Percentiles rank a stretch among this genome's conserved stretches.
phyloP scores from a whole-genome alignment of 2,797 vertebrate genomes.

The Paedocypris micromegethes region DNA sequence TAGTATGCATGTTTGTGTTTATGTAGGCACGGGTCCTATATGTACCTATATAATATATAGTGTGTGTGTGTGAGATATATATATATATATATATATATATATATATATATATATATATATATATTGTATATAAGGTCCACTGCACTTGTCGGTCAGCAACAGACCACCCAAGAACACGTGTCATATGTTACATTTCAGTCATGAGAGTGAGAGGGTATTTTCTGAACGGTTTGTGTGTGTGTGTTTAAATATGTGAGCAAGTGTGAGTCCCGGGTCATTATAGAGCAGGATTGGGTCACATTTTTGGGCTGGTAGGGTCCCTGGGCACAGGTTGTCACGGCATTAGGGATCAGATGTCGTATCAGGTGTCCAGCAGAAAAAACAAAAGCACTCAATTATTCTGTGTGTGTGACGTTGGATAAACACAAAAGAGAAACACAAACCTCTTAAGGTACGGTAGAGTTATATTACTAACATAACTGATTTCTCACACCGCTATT shows the following conservation, averaged over 20 bases:
- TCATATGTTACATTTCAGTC: slow-evolving; percentile 36
- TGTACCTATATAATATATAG: no score
- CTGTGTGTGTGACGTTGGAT: slow-evolving; percentile 28
- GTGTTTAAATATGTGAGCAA: slow-evolving; percentile 21
- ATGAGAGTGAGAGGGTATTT: slow-evolving; percentile 30
- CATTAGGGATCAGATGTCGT: slow-evolving; percentile 48
- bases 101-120: no score
- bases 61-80: no score
- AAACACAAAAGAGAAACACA: not conserved
- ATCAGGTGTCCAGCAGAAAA: slow-evolving; percentile 61
- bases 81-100: no score
- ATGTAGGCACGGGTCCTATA: no score
- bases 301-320: slow-evolving; percentile 25
- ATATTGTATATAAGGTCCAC: not conserved
- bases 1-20: no score
- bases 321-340: slow-evolving; percentile 57
- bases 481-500: not conserved
- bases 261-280: slow-evolving; percentile 22
- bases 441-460: not conserved
- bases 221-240: slow-evolving; percentile 1
- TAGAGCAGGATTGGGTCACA: slow-evolving; percentile 31
- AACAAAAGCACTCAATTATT: slow-evolving; percentile 23
- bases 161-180: slow-evolving; percentile 32
- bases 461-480: not conserved
- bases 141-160: slow-evolving; percentile 15